Percentiles rank a stretch among this genome's conserved stretches.
These are phyloP conservation scores for Lucilia sericata DNA, from an alignment of 1,140 invertebrate species.

Conservation along the genomic window DNA sequence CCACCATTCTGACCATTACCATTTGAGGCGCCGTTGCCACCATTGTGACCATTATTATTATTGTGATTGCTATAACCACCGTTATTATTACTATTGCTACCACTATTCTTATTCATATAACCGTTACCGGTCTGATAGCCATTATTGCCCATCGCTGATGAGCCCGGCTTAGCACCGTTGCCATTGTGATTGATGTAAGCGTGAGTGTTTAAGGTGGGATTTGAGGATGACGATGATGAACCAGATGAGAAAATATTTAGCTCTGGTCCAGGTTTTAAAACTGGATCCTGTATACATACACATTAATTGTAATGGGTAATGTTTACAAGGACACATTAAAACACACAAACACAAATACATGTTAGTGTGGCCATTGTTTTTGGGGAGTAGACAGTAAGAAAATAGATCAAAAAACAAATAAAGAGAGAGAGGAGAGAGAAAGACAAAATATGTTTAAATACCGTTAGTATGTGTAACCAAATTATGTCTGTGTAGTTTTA, in stretches of 20 bases:
- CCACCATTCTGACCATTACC: slow-evolving; percentile 41
- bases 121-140: slow-evolving; percentile 43
- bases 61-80: slow-evolving; percentile 36
- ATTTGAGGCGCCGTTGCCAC: slow-evolving; percentile 33
- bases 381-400: background rate
- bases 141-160: slow-evolving; percentile 13
- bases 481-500: background rate
- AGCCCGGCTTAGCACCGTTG: slow-evolving; percentile 36
- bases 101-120: slow-evolving; percentile 44
- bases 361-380: background rate
- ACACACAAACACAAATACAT: background rate
- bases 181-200: slow-evolving; percentile 56
- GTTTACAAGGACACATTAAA: background rate
- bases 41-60: slow-evolving; percentile 38
- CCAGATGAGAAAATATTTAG: slow-evolving; percentile 65
- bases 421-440: background rate
- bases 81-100: slow-evolving; percentile 31
- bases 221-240: slow-evolving; percentile 58
- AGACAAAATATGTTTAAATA: background rate
- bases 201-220: slow-evolving; percentile 65
- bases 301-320: background rate
- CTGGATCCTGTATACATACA: slow-evolving; percentile 61
- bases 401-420: background rate
- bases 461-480: background rate
- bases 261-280: slow-evolving; percentile 64